These are phyloP conservation scores for Ophioninae sp. DNA, from an alignment of 2,888 invertebrate genomes.

Conservation along the genomic window DNA sequence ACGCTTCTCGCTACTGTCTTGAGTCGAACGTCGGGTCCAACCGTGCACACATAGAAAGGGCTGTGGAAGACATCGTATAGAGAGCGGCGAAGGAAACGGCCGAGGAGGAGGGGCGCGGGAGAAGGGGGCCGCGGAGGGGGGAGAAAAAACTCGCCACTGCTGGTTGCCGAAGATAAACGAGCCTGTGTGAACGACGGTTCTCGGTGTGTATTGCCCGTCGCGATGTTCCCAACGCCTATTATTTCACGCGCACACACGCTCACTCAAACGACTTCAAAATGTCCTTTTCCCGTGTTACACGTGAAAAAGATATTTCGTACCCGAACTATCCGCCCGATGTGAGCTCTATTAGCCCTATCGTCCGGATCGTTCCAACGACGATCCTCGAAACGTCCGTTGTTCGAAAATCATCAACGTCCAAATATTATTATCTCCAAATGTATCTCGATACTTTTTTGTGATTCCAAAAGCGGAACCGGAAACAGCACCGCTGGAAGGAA, in stretches of 20 bases:
- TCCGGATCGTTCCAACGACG: neutral
- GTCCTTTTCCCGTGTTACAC: neutral
- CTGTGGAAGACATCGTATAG: too few species aligned
- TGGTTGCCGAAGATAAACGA: constrained; percentile 53
- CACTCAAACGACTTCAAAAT: neutral
- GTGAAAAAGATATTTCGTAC: neutral
- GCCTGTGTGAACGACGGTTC: constrained; percentile 16
- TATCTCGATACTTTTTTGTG: neutral
- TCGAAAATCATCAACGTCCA: neutral
- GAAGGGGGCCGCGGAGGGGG: neutral
- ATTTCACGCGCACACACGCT: neutral
- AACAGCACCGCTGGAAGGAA: neutral
- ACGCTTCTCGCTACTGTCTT: constrained; percentile 21
- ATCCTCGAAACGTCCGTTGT: neutral
- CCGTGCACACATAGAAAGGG: neutral
- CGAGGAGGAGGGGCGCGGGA: neutral
- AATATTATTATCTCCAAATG: neutral
- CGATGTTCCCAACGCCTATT: constrained; percentile 19
- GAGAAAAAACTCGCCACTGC: constrained; percentile 36
- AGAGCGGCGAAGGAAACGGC: too few species aligned
- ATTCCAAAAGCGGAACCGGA: neutral
- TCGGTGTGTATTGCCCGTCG: constrained; percentile 21
- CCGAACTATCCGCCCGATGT: too few species aligned
- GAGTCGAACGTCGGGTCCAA: constrained; percentile 13
- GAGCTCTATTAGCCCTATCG: neutral